phyloP scores from a whole-genome alignment of 2,797 vertebrate species.

The Darevskia mixta region DNA sequence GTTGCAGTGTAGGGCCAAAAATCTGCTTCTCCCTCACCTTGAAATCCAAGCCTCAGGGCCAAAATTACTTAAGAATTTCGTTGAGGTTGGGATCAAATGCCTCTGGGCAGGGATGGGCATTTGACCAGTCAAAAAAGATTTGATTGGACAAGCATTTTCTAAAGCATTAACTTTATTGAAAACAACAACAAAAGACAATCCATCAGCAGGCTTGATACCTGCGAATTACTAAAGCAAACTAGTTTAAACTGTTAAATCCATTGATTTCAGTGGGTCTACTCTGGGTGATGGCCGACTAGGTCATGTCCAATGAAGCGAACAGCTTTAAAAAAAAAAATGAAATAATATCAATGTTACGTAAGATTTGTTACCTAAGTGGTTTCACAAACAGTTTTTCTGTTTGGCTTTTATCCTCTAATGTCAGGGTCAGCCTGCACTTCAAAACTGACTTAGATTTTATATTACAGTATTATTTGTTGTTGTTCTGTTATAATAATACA shows the following conservation, averaged over 20 bases:
- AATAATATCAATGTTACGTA: not conserved
- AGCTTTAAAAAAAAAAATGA: not conserved
- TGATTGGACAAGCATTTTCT: not conserved
- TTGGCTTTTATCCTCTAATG: no score
- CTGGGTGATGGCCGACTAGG: not conserved
- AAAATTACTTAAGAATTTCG: not conserved
- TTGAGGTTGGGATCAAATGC: not conserved
- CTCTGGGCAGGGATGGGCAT: not conserved
- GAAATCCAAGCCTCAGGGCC: fast-evolving
- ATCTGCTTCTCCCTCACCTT: fast-evolving
- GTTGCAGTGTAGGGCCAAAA: no score
- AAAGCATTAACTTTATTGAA: not conserved
- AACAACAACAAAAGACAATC: not conserved
- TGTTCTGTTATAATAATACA: no score
- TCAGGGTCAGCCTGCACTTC: not conserved
- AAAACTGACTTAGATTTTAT: no score
- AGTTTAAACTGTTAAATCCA: not conserved
- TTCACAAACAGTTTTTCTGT: not conserved
- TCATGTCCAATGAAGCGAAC: no score
- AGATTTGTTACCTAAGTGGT: not conserved
- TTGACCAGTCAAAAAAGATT: no score
- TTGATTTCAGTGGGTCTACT: no score
- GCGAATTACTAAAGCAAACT: not conserved
- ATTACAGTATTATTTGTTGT: no score
- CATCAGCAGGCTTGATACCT: not conserved